Conservation (phyloP, 2,797 vertebrate genomes). For the Lutjanus campechanus region DNA sequence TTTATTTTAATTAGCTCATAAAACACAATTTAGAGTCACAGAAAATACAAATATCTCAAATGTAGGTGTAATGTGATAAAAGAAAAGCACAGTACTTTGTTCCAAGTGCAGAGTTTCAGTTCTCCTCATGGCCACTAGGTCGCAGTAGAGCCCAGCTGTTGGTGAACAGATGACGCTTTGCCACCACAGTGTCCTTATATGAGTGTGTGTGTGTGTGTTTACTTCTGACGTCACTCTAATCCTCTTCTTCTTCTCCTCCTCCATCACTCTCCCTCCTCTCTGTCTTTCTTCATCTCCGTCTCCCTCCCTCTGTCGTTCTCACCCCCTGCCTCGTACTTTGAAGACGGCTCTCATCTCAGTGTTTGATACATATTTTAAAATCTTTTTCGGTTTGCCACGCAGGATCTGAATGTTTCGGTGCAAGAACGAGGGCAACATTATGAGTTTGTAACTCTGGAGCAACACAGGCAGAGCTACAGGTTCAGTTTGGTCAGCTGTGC, state of each 20-base stretch:
- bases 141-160: slow-evolving; percentile 56
- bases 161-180: not conserved
- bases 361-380: slow-evolving; percentile 32
- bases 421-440: not conserved
- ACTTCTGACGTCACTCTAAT: slow-evolving; percentile 12
- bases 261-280: not conserved
- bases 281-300: not conserved
- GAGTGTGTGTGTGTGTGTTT: slow-evolving; percentile 12
- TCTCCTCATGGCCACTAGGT: slow-evolving; percentile 56
- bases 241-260: slow-evolving; percentile 1
- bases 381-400: not conserved
- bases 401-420: not conserved
- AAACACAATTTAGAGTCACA: not conserved
- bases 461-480: not conserved
- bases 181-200: not conserved
- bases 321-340: slow-evolving; percentile 8
- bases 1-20: not conserved
- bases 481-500: not conserved
- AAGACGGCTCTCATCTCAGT: slow-evolving; percentile 11
- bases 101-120: slow-evolving; percentile 8
- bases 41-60: not conserved
- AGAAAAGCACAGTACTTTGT: not conserved
- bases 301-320: too few relatives aligned
- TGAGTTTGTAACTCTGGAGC: not conserved
- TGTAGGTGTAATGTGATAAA: not conserved